Evolutionary conservation across 2,888 invertebrate genomes (phyloP).

Genomic region (Polydesmus complanatus): DNA sequence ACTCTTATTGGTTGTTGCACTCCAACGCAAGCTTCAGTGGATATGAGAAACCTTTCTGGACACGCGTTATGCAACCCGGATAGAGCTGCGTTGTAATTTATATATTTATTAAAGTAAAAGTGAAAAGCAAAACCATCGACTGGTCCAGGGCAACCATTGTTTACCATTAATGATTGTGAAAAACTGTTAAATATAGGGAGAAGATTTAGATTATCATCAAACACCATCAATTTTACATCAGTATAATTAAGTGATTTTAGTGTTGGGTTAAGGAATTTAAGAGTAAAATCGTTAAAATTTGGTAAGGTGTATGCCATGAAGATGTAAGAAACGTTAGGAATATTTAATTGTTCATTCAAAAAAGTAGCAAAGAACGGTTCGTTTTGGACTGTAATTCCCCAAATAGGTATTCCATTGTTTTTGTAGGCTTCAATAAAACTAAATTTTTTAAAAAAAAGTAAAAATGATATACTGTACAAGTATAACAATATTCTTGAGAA

Average conservation of each 20-base stretch:
- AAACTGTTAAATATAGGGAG: neutral
- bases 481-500: neutral
- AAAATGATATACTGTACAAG: neutral
- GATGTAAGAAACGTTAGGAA: neutral
- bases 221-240: neutral
- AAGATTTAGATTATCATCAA: neutral
- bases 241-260: neutral
- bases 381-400: slow-evolving; percentile 78
- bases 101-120: slow-evolving; percentile 59
- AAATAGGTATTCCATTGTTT: slow-evolving; percentile 36
- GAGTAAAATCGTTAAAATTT: neutral
- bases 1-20: slow-evolving; percentile 32
- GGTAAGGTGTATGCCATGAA: neutral
- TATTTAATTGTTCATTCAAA: neutral
- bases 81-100: slow-evolving; percentile 43
- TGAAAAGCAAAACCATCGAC: slow-evolving; percentile 65
- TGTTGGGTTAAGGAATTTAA: neutral
- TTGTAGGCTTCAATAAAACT: slow-evolving; percentile 37
- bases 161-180: too few relatives aligned
- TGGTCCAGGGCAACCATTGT: neutral
- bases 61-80: slow-evolving; percentile 43
- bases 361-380: slow-evolving; percentile 44
- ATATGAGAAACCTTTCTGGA: slow-evolving; percentile 56
- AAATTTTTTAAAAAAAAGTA: neutral
- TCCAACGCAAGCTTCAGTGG: slow-evolving; percentile 61